These are phyloP conservation scores for Apodemus speciosus DNA, from an alignment of 2,113 vertebrate genomes.

Conservation along the genomic window DNA sequence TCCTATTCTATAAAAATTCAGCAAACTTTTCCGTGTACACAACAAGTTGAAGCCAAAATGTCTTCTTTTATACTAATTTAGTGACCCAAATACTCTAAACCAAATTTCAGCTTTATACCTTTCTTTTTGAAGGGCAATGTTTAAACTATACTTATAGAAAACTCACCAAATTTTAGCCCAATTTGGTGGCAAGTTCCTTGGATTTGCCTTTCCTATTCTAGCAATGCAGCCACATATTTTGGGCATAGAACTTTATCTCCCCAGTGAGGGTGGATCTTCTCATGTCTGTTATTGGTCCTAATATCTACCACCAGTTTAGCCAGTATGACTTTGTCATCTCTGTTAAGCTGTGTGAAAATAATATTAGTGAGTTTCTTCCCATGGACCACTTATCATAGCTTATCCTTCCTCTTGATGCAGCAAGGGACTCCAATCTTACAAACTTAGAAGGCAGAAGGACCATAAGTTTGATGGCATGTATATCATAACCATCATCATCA, in stretches of 20 bases:
- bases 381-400: not conserved
- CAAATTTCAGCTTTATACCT: not conserved
- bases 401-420: not conserved
- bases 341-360: not conserved
- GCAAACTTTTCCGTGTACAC: not conserved
- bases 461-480: not conserved
- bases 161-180: not conserved
- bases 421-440: not conserved
- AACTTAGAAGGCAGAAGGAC: not conserved
- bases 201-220: not conserved
- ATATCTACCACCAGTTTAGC: not conserved
- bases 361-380: not conserved
- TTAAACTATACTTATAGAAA: not conserved
- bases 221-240: not conserved
- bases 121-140: not conserved
- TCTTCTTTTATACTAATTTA: not conserved
- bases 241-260: not conserved
- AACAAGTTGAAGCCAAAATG: not conserved
- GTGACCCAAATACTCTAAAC: not conserved
- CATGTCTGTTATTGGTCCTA: not conserved
- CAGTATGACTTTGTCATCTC: not conserved
- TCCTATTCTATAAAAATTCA: not conserved
- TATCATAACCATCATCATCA: no score
- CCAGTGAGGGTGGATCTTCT: not conserved
- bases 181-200: not conserved